These are phyloP conservation scores for Gouania willdenowi DNA, from an alignment of 2,797 vertebrate genomes.

Conservation along the genomic window DNA sequence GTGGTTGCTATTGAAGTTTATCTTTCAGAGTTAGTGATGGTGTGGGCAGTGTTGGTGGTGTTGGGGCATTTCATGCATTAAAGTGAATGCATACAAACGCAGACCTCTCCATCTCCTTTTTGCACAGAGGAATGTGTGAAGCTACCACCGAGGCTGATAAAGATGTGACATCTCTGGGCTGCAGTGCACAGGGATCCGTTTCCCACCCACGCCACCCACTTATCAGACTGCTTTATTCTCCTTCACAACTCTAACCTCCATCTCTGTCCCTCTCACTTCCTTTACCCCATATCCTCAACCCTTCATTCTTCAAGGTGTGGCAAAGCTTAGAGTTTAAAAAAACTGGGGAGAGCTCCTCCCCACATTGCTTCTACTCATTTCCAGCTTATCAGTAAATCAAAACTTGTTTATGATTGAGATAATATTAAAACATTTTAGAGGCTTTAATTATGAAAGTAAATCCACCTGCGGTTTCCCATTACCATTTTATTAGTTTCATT, in stretches of 20 bases:
- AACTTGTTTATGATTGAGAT: no score
- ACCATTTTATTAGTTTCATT: no score
- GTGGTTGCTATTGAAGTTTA: constrained; percentile 62
- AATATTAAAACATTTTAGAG: no score
- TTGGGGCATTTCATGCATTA: constrained; percentile 8
- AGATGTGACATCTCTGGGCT: constrained; percentile 58
- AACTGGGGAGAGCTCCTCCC: no score
- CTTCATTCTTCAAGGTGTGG: constrained; percentile 28
- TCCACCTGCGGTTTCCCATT: no score
- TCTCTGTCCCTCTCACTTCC: constrained; percentile 3
- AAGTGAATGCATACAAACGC: constrained; percentile 30
- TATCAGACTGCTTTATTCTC: constrained; percentile 46
- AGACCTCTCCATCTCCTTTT: constrained; percentile 72
- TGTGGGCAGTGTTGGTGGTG: neutral
- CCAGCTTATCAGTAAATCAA: no score
- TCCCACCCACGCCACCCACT: constrained; percentile 48
- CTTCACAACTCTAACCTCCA: constrained; percentile 32
- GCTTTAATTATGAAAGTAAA: no score
- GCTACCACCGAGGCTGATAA: constrained; percentile 69
- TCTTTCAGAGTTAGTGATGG: constrained; percentile 40
- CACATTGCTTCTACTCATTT: no score
- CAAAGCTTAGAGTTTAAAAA: constrained; percentile 35
- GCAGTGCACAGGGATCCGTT: constrained; percentile 45
- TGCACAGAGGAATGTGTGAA: constrained; percentile 68
- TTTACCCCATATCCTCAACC: constrained; percentile 7